Conservation (phyloP, 2,797 vertebrate genomes). For the Acanthurus lineatus region DNA sequence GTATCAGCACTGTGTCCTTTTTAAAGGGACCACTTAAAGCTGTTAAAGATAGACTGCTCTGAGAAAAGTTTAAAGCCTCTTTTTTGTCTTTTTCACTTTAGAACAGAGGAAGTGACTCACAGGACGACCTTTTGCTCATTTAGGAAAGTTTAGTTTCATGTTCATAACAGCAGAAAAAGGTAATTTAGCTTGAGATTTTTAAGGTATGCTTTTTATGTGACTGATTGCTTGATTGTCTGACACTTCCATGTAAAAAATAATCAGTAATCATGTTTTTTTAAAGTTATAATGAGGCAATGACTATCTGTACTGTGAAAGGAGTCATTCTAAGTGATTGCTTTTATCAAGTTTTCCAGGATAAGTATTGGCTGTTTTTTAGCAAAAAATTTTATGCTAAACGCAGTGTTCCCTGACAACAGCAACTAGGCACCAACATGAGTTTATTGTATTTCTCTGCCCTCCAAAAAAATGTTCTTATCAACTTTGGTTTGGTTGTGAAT, state of each 20-base stretch:
- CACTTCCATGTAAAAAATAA: neutral
- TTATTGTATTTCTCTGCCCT: neutral
- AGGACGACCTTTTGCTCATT: neutral
- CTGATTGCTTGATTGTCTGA: neutral
- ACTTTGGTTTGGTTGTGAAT: neutral
- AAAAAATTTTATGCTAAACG: too few species aligned
- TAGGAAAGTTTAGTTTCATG: neutral
- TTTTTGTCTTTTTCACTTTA: neutral
- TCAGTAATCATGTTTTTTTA: neutral
- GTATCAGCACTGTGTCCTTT: constrained; percentile 35
- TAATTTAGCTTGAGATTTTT: neutral
- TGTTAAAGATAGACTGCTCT: neutral
- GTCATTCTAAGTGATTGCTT: neutral
- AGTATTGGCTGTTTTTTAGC: too few species aligned
- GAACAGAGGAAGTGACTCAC: neutral
- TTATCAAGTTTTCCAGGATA: too few species aligned
- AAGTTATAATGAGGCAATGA: neutral
- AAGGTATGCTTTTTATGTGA: neutral
- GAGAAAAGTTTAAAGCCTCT: neutral
- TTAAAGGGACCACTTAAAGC: constrained; percentile 19
- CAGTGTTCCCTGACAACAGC: too few species aligned
- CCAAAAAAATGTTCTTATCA: neutral
- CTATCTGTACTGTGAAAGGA: neutral
- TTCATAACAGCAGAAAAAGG: too few species aligned
- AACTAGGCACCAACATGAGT: neutral